Base-by-base conservation (phyloP, 2,113 vertebrate genomes). In the Grammomys dolichurus region DNA sequence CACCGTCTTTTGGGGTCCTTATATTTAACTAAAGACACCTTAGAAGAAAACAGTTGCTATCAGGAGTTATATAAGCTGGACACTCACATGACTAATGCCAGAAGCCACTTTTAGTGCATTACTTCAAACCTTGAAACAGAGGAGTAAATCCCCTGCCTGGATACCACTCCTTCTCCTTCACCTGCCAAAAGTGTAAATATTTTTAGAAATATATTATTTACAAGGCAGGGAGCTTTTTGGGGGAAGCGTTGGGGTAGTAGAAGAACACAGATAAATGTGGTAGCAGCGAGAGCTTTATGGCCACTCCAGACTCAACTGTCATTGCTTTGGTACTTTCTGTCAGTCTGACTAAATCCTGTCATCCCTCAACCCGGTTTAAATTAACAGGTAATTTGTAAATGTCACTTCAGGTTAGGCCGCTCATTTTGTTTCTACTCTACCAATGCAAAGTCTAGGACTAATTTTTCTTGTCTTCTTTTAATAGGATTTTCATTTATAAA, bases 301-400 rank as follows among this genome's bases (percentile, higher is more conserved):
- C 98, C 99, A 99, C 98, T 98, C 95, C 98, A 99, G 99, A 98
- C 98, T 99, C 97, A 95, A 98, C 99, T 99, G 99, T 99, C 99
- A 99, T 99, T 99, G 98, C 98, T 99, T 97, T 93, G 97, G 99
- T 99, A 99, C 99, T 98, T 99, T 99, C 99, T 99, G 99, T 99
- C 99, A 99, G 98, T 98, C 99, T 98, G 98, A 99, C 99, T 99
- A 99, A 99, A 99, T 98, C 99, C 99, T 99, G 99, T 99, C 99
- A 99, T 99, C 99, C 99, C 99, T 99, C 99, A 99, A 99, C 99
- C 99, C 98, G 99, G 99, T 99, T 99, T 99, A 99, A 99, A 99
- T 99, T 99, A 99, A 99, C 99, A 99, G 99, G 99, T 99, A 99
- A 99, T 99, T 99, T 99, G 99, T 99, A 99, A 99, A 99, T 99